Base-by-base conservation (phyloP, 2,888 invertebrate genomes). In the Lithosia quadra region DNA sequence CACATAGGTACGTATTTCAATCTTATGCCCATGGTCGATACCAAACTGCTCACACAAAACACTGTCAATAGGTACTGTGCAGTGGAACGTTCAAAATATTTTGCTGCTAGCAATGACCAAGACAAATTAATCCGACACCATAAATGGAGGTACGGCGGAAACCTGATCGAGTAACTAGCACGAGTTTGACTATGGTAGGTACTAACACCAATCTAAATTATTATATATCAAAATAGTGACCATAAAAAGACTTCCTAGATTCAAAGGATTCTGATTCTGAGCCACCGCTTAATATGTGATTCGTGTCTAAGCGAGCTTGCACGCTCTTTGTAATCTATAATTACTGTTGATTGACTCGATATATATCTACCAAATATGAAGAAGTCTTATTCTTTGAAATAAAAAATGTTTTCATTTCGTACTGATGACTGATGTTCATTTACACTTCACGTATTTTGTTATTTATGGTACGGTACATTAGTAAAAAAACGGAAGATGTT, bases 161-260 rank as follows among this genome's bases (percentile, higher is more conserved):
- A 93, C 93, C 90, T 90, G 92, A 93, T 94, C 90, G 85, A 88
- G 83, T 86, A 87, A 84, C 87, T 86, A 84, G 84, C 88, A 87
- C 88, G 87, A 91, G 88, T 86, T 88, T 84, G 86, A 87, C 86
- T 88, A 67, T 63, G 63, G 67, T 63, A 75, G n/a, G n/a, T n/a
- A n/a, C 75, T 86, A 89, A 92, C 61, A 71, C 73, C 86, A 89
- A 92, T 92, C 92, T 90, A 89, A 91, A 90, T 89, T 89, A 90
- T 89, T 89, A 91, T 88, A 88, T 89, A 92, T 93, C 91, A 94
- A 93, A 94, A 94, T 90, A 90, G 86, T 84, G 76, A 81, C 93
- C 91, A 86, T 92, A 93, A 86, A 93, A 88, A 92, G 92, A 90
- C 92, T 94, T 94, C 93, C 95, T 92, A 86, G 86, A 88, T 83